These are phyloP conservation scores for Planiliza haematocheilus DNA, from an alignment of 2,113 vertebrate genomes.

Conservation along the genomic window DNA sequence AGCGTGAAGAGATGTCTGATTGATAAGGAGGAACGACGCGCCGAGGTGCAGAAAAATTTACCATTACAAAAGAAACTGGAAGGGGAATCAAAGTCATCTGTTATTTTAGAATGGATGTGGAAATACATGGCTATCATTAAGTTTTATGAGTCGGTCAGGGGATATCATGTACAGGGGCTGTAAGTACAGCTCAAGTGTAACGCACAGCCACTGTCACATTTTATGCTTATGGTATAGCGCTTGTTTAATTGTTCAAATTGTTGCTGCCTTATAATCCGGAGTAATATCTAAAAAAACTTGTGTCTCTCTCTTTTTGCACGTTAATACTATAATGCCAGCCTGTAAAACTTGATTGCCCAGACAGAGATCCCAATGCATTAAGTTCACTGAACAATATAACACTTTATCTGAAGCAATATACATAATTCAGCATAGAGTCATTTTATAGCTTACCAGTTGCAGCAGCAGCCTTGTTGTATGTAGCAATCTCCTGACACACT, in stretches of 20 bases:
- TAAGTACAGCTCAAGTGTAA: conserved; percentile 5
- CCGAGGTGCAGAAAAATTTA: conserved; percentile 1
- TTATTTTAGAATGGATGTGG: conserved; percentile 18
- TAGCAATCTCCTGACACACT: conserved; percentile 65
- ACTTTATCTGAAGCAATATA: conserved; percentile 59
- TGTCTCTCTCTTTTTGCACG: conserved; percentile 1
- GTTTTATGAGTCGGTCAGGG: conserved; percentile 9
- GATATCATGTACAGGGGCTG: too few relatives aligned
- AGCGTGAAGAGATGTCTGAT: conserved; percentile 27
- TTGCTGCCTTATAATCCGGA: background rate
- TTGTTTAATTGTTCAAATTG: conserved; percentile 19
- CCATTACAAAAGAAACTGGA: conserved; percentile 7
- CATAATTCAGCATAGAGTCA: conserved; percentile 69
- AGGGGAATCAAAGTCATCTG: conserved; percentile 18
- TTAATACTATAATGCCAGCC: conserved; percentile 45
- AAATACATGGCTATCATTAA: conserved; percentile 13
- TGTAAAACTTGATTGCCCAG: conserved; percentile 49
- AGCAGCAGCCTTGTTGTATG: conserved; percentile 53
- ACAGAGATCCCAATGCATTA: conserved; percentile 52
- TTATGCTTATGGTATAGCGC: background rate
- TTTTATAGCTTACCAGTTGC: conserved; percentile 64
- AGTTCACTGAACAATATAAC: conserved; percentile 62
- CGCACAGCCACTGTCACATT: background rate
- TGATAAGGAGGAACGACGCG: conserved; percentile 25
- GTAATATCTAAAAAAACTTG: conserved; percentile 8